phyloP scores from a whole-genome alignment of 2,888 invertebrate genomes.

The Vandiemenella viatica region DNA sequence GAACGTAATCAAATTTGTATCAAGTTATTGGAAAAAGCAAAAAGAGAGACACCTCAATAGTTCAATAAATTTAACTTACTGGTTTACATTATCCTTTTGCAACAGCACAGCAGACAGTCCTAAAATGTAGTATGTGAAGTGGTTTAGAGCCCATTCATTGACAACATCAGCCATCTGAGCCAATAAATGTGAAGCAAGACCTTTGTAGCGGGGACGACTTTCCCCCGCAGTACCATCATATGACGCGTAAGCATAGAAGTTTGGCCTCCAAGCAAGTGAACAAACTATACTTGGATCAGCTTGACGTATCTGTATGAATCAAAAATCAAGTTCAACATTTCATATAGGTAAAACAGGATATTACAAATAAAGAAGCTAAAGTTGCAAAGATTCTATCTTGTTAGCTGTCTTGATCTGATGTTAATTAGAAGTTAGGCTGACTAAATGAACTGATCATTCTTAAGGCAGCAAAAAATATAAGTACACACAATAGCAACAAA shows the following conservation, averaged over 20 bases:
- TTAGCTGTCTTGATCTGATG: no score
- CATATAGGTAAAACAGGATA: no score
- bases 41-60: not conserved
- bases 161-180: constrained; percentile 36
- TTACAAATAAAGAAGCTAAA: no score
- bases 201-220: constrained; percentile 31
- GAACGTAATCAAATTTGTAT: not conserved
- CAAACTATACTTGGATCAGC: constrained; percentile 54
- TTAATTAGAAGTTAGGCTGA: no score
- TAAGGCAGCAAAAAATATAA: no score
- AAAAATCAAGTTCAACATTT: no score
- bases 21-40: not conserved
- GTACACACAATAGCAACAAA: no score
- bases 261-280: constrained; percentile 58
- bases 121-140: constrained; percentile 38
- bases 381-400: no score
- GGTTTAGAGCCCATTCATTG: constrained; percentile 42
- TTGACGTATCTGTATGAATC: constrained; percentile 44
- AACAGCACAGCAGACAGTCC: constrained; percentile 52
- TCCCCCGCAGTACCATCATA: constrained; percentile 40
- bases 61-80: constrained; percentile 43
- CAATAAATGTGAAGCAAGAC: constrained; percentile 32
- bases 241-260: constrained; percentile 42
- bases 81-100: constrained; percentile 53
- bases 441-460: no score